phyloP scores from a whole-genome alignment of 2,797 vertebrate species.

The Cygnus olor region DNA sequence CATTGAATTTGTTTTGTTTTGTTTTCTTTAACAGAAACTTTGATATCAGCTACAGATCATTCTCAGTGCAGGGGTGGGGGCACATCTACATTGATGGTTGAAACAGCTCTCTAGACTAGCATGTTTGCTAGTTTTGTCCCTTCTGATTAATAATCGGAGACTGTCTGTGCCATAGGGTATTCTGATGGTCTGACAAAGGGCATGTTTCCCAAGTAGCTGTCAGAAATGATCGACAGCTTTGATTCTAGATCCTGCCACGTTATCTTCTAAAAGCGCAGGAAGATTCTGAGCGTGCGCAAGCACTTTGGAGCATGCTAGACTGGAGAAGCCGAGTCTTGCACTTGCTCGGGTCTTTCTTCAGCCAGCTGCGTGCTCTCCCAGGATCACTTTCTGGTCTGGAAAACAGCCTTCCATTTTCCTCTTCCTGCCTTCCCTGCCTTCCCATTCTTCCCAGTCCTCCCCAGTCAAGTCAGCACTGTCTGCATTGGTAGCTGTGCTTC shows the following conservation, averaged over 20 bases:
- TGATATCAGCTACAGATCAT: slow-evolving; percentile 82
- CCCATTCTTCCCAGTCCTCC: slow-evolving; percentile 20
- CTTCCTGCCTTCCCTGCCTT: slow-evolving; percentile 52
- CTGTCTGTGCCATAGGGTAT: slow-evolving; percentile 51
- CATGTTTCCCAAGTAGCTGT: slow-evolving; percentile 60
- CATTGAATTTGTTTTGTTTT: slow-evolving; percentile 83
- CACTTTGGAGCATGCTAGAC: slow-evolving; percentile 71
- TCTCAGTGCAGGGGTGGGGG: slow-evolving; percentile 83
- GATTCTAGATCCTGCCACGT: slow-evolving; percentile 64
- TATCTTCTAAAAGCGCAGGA: slow-evolving; percentile 74
- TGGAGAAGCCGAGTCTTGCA: slow-evolving; percentile 65
- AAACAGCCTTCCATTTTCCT: slow-evolving; percentile 64
- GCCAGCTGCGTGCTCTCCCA: slow-evolving; percentile 57
- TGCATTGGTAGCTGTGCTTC: slow-evolving; percentile 42
- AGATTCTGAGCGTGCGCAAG: slow-evolving; percentile 40
- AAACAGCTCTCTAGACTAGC: slow-evolving; percentile 80
- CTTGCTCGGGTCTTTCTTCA: slow-evolving; percentile 53
- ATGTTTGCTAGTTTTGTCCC: slow-evolving; percentile 73
- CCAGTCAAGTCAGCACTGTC: slow-evolving; percentile 35
- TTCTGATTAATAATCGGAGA: slow-evolving; percentile 53
- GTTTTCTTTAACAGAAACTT: slow-evolving; percentile 86
- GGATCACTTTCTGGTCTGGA: slow-evolving; percentile 73
- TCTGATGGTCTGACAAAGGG: slow-evolving; percentile 54
- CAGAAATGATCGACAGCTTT: slow-evolving; percentile 37
- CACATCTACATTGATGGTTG: slow-evolving; percentile 76